A percentile compares a stretch with the other conserved stretches of the same genome.
Conservation (phyloP, 2,797 vertebrate species). For the Amniataba percoides region DNA sequence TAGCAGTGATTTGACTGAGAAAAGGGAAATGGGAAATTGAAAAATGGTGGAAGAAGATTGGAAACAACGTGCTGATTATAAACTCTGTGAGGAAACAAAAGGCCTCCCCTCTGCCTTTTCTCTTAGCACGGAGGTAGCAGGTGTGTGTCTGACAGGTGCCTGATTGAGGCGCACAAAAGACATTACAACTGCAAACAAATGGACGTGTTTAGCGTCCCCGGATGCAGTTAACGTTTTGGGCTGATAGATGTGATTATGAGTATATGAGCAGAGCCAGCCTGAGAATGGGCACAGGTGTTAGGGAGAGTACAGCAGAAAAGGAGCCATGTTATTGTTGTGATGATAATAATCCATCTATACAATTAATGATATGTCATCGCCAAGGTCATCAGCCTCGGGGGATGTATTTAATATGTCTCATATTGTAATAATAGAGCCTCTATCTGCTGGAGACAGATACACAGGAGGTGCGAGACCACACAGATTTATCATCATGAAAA, state of each 20-base stretch:
- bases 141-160: conserved; percentile 87
- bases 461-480: conserved; percentile 55
- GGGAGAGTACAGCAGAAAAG: conserved; percentile 54
- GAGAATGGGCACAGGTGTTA: conserved; percentile 83
- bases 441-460: conserved; percentile 61
- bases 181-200: conserved; percentile 89
- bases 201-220: conserved; percentile 83
- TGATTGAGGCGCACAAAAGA: conserved; percentile 86
- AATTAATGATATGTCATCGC: conserved; percentile 79
- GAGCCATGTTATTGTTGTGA: conserved; percentile 71
- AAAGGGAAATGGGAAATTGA: conserved; percentile 88
- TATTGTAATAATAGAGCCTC: conserved; percentile 72
- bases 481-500: conserved; percentile 66
- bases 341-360: conserved; percentile 78
- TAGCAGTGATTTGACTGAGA: conserved; percentile 88
- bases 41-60: conserved; percentile 87
- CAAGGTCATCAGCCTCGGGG: conserved; percentile 76
- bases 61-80: conserved; percentile 87
- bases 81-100: conserved; percentile 85
- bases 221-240: conserved; percentile 80
- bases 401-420: conserved; percentile 71
- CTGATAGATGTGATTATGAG: conserved; percentile 88
- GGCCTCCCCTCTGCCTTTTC: conserved; percentile 77
- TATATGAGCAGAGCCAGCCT: conserved; percentile 71
- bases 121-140: conserved; percentile 82